Evolutionary conservation across 1,140 invertebrate genomes (phyloP).

Genomic region (Delia radicum): DNA sequence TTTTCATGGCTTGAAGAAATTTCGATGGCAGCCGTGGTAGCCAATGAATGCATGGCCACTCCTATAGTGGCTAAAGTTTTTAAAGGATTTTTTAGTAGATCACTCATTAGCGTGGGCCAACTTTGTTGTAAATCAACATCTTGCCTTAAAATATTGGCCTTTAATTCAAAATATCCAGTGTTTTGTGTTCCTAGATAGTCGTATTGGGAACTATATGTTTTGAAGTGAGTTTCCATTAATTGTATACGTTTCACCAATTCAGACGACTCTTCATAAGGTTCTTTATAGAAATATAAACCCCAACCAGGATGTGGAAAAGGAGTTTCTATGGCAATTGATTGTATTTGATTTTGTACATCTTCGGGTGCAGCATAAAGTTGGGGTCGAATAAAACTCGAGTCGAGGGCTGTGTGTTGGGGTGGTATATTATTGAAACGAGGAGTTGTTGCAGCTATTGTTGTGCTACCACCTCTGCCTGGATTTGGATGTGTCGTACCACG

Average conservation of each 20-base stretch:
- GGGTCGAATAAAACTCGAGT: conserved; percentile 34
- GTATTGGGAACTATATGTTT: conserved; percentile 47
- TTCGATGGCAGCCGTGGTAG: conserved; percentile 33
- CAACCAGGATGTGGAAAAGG: conserved; percentile 61
- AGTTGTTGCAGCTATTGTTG: background rate
- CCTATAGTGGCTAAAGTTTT: conserved; percentile 63
- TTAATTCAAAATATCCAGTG: conserved; percentile 57
- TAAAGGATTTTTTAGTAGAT: conserved; percentile 61
- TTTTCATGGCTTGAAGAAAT: conserved; percentile 5
- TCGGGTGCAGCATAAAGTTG: conserved; percentile 47
- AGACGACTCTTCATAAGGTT: conserved; percentile 55
- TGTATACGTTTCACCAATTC: conserved; percentile 55
- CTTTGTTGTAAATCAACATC: conserved; percentile 58
- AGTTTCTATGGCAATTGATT: conserved; percentile 38
- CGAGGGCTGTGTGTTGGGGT: conserved; percentile 27
- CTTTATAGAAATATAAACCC: conserved; percentile 65
- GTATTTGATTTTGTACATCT: conserved; percentile 34
- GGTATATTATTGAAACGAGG: background rate
- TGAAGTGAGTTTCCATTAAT: conserved; percentile 52
- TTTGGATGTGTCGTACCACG: background rate
- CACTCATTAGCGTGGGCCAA: conserved; percentile 60
- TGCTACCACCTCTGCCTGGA: background rate
- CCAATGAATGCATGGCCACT: conserved; percentile 66
- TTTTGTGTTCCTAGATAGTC: conserved; percentile 57
- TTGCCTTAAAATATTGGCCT: conserved; percentile 55